phyloP scores from a whole-genome alignment of 2,113 vertebrate genomes.

The Grammomys dolichurus region DNA sequence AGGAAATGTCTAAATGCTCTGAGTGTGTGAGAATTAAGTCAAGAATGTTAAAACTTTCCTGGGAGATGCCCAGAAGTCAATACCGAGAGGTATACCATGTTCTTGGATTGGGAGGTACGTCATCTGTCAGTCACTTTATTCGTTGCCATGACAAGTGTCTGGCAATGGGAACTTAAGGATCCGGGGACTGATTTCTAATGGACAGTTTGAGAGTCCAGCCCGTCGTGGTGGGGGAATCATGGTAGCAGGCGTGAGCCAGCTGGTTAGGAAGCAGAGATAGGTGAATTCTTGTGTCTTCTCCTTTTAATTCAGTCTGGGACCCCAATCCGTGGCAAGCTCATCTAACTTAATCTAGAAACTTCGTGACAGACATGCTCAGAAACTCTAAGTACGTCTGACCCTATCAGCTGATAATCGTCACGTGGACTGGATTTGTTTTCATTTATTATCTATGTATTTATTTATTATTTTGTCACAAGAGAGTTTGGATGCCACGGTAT shows the following conservation, averaged over 20 bases:
- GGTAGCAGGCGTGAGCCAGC: not conserved
- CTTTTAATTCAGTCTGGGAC: not conserved
- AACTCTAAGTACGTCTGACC: not conserved
- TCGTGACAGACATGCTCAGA: not conserved
- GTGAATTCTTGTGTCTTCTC: not conserved
- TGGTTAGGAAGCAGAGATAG: not conserved
- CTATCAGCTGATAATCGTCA: not conserved
- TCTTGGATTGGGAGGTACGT: not conserved
- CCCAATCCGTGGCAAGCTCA: not conserved
- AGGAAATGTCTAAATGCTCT: not conserved
- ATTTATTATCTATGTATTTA: not conserved
- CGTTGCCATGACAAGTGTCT: not conserved
- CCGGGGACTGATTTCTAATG: not conserved
- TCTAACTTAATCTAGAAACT: no score
- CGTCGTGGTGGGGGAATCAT: no score
- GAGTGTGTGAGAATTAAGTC: not conserved
- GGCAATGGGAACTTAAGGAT: no score
- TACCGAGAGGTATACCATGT: not conserved
- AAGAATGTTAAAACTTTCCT: not conserved
- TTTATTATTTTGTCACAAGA: not conserved
- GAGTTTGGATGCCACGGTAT: not conserved
- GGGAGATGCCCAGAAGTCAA: not conserved
- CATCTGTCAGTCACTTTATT: not conserved
- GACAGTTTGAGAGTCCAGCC: no score
- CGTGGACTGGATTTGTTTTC: not conserved